Evolutionary conservation across 1,140 invertebrate species (phyloP).

Genomic region (Adelges cooleyi): DNA sequence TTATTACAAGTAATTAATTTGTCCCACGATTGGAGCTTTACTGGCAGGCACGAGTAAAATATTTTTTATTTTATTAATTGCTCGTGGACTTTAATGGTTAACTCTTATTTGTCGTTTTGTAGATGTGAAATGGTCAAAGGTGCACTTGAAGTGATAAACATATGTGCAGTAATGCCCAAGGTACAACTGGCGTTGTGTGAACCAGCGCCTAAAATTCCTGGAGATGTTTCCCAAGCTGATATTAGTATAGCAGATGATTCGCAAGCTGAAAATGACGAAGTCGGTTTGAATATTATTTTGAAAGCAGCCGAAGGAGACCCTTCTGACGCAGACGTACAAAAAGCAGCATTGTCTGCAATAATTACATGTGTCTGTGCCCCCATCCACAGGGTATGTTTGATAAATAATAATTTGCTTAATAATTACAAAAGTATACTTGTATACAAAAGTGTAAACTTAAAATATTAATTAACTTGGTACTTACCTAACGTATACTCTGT

Average conservation of each 20-base stretch:
- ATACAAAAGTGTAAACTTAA: too few relatives aligned
- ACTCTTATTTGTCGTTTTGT: conserved; percentile 28
- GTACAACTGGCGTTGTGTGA: conserved; percentile 65
- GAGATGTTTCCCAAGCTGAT: conserved; percentile 42
- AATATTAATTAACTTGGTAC: too few relatives aligned
- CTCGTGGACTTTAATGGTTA: neutral
- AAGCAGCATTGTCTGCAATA: conserved; percentile 73
- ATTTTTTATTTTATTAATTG: neutral
- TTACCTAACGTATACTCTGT: too few relatives aligned
- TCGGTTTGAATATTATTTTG: conserved; percentile 50
- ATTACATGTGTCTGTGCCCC: conserved; percentile 90
- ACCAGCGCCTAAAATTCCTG: neutral
- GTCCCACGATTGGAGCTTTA: conserved; percentile 84
- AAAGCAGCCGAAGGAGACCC: conserved; percentile 82
- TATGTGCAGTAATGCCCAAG: conserved; percentile 80
- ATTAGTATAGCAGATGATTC: conserved; percentile 63
- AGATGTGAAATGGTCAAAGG: conserved; percentile 80
- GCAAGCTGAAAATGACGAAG: conserved; percentile 42
- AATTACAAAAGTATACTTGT: too few relatives aligned
- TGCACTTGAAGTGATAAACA: conserved; percentile 77
- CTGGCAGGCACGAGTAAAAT: conserved; percentile 51
- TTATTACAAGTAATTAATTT: conserved; percentile 78
- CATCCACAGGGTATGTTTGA: conserved; percentile 57
- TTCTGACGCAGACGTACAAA: conserved; percentile 78
- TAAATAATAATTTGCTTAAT: neutral